Base-by-base conservation (phyloP, 1,140 invertebrate species). In the Leucophenga varia region DNA sequence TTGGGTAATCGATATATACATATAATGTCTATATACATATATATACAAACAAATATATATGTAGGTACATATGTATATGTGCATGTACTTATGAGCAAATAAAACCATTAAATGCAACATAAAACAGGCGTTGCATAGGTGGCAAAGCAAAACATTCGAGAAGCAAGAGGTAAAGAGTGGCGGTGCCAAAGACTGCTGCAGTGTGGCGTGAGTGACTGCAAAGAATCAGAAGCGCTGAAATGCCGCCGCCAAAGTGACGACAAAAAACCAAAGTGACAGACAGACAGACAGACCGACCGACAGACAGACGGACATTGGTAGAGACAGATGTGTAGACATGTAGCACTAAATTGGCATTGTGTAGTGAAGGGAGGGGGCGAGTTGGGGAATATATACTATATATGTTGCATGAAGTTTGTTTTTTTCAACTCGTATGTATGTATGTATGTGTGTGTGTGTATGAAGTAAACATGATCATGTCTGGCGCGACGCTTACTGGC, bases 51-150 rank as follows among this genome's bases (percentile, higher is more conserved):
- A 30, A 31, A 34, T 30, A 30, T 30, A 12, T 30, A 12, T 30
- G 28, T 30, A 30, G 7, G 28, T 12, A 30, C 28, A 30, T 30
- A 30, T 30, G 28, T 30, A 30, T 30, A 30, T 30, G 28, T 30
- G 28, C 12, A 12, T 30, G 28, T 30, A 30, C 12, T 30, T 30
- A 30, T 12, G 9, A 34, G 31, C 61, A 61, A 67, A 65, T 65
- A 59, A 65, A 65, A 67, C 61, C 63, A 65, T 65, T 65, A 67
- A 65, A 55, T 45, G 63, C 63, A 52, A 63, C 59, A 65, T 61
- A 65, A 61, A 65, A 58, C 57, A 61, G 47, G 39, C 49, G 46
- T 56, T 47, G 36, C 37, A 14, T 12, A 13, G 3, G 25, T 21
- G 30, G 39, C n/a, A n/a, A n/a, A n/a, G 28, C 16, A 17, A n/a